A percentile compares a stretch with the other conserved stretches of the same genome.
phyloP scores from a whole-genome alignment of 2,113 vertebrate genomes.

The Polypterus bichir region DNA sequence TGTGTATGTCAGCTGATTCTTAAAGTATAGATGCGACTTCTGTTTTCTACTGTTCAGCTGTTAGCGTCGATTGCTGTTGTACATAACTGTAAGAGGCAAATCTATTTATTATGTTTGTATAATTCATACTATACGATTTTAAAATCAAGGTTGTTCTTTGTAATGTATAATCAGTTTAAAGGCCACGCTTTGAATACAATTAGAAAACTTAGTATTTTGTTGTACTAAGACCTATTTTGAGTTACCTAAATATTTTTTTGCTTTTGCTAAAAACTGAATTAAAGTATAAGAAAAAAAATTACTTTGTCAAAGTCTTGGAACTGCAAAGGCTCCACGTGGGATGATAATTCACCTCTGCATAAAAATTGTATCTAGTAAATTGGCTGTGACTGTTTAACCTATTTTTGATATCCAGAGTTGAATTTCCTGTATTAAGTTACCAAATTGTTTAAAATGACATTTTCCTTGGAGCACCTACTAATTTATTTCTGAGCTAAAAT shows the following conservation, averaged over 20 bases:
- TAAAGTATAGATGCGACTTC: constrained; percentile 12
- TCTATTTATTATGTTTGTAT: constrained; percentile 83
- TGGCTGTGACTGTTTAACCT: too few species aligned
- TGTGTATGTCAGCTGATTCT: constrained; percentile 17
- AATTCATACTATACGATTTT: constrained; percentile 69
- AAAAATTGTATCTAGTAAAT: too few species aligned
- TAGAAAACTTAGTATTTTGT: constrained; percentile 74
- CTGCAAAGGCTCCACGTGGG: too few species aligned
- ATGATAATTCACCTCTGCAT: too few species aligned
- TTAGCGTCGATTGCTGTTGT: constrained; percentile 67
- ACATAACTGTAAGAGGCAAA: constrained; percentile 68
- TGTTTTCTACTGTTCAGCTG: constrained; percentile 19
- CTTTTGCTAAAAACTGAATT: constrained; percentile 80
- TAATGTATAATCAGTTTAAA: constrained; percentile 63
- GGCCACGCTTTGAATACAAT: constrained; percentile 67
- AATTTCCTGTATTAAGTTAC: too few species aligned
- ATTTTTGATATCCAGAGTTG: too few species aligned
- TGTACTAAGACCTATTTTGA: constrained; percentile 74
- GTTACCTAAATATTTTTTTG: constrained; percentile 65
- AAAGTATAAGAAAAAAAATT: constrained; percentile 36
- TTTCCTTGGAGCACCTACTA: too few species aligned
- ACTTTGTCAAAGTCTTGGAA: neutral
- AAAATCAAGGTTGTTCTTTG: constrained; percentile 67
- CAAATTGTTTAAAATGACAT: too few species aligned
- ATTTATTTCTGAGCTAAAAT: too few species aligned